Percentiles rank a stretch among this genome's conserved stretches.
phyloP scores from a whole-genome alignment of 1,140 invertebrate species.

The Phortica variegata region DNA sequence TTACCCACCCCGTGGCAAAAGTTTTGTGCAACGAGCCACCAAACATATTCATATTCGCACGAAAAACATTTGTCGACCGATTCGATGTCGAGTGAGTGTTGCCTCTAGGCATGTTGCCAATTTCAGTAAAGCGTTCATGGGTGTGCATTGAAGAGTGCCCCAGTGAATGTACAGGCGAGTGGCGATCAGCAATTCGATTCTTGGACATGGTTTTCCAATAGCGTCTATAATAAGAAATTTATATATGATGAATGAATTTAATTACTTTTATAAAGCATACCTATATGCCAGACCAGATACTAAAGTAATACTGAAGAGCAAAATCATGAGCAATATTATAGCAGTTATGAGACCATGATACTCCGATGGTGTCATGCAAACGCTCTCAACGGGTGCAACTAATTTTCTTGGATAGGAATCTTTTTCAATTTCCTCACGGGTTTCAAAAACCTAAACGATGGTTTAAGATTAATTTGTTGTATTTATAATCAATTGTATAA shows the following conservation, averaged over 20 bases:
- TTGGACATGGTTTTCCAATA: constrained; percentile 72
- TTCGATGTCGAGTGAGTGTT: constrained; percentile 40
- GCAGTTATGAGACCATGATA: constrained; percentile 77
- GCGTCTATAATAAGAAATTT: constrained; percentile 54
- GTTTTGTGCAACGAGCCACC: constrained; percentile 64
- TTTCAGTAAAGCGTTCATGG: constrained; percentile 52
- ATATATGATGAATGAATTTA: not conserved
- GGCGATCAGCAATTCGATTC: constrained; percentile 64
- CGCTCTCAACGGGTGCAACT: constrained; percentile 63
- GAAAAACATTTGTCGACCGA: constrained; percentile 46
- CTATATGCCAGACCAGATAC: constrained; percentile 69
- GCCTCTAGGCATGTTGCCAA: constrained; percentile 38
- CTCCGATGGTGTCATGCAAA: constrained; percentile 73
- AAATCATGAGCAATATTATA: constrained; percentile 68
- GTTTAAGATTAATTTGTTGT: not conserved
- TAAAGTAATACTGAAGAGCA: constrained; percentile 67
- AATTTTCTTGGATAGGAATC: constrained; percentile 63
- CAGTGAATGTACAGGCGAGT: constrained; percentile 51
- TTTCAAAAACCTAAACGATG: constrained; percentile 64
- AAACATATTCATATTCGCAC: constrained; percentile 61
- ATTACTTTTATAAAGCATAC: constrained; percentile 42
- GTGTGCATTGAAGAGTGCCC: constrained; percentile 52
- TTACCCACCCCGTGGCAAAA: constrained; percentile 61
- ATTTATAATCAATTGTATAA: not conserved
- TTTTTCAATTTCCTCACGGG: constrained; percentile 70